Conservation (phyloP, 53 echinoderm and acorn worm genomes). For the Mesocentrotus franciscanus region DNA sequence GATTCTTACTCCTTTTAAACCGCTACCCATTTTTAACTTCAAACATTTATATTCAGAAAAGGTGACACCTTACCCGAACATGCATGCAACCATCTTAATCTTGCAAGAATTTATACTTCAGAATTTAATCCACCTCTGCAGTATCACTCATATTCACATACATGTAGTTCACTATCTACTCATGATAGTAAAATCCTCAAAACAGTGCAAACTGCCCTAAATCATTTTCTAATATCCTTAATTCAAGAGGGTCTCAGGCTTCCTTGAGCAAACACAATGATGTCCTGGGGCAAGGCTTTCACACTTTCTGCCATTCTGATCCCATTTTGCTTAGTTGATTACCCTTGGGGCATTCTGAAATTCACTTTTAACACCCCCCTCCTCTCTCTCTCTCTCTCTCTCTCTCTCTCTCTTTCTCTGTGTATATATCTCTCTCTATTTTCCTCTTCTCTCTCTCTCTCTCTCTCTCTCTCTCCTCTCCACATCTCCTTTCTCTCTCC, state of each 20-base stretch:
- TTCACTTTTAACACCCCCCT: not conserved
- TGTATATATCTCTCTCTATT: too few relatives aligned
- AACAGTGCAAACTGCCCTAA: not conserved
- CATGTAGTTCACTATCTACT: not conserved
- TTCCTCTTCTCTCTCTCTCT: too few relatives aligned
- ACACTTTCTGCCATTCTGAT: conserved; percentile 28
- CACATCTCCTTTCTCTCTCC: too few relatives aligned
- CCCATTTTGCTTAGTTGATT: conserved; percentile 32
- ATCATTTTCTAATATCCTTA: conserved; percentile 26
- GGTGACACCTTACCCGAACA: too few relatives aligned
- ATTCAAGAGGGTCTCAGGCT: not conserved
- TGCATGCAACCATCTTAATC: too few relatives aligned
- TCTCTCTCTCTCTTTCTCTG: not conserved
- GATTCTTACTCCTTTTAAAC: not conserved
- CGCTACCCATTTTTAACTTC: not conserved
- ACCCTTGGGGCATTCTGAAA: conserved; percentile 3
- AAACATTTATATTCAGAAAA: not conserved
- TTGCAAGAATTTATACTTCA: not conserved
- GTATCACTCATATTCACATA: not conserved
- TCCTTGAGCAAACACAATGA: conserved; percentile 31
- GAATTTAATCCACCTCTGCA: not conserved
- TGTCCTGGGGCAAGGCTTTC: conserved; percentile 15
- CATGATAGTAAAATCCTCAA: not conserved
- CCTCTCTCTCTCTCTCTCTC: not conserved
- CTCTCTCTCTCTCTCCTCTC: not conserved